A percentile compares a stretch with the other conserved stretches of the same genome.
phyloP scores from a whole-genome alignment of 2,113 vertebrate species.

The Phalacrocorax carbo region DNA sequence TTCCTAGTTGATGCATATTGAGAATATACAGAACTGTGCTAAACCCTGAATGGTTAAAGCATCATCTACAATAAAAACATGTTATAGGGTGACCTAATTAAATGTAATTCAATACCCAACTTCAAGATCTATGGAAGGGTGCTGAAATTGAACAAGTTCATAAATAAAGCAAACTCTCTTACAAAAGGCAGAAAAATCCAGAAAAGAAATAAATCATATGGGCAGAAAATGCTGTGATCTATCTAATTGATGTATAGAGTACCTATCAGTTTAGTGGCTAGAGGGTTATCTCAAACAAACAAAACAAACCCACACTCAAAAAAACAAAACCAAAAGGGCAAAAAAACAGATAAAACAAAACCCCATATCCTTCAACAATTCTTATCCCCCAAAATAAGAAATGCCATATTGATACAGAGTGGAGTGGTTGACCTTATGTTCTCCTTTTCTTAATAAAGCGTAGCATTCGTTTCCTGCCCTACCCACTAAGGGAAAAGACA shows the following conservation, averaged over 20 bases:
- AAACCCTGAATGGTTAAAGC: not conserved
- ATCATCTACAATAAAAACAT: not conserved
- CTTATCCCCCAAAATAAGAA: not conserved
- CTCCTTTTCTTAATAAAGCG: not conserved
- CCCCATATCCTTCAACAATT: not conserved
- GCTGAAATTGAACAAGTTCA: not conserved
- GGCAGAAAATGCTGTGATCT: not conserved
- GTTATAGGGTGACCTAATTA: not conserved
- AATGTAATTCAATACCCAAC: not conserved
- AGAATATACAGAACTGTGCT: not conserved
- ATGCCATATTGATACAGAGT: not conserved
- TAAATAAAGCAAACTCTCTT: not conserved
- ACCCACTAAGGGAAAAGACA: not conserved
- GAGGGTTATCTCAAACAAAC: not conserved
- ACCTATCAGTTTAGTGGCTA: not conserved
- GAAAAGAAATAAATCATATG: not conserved
- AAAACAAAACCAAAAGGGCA: not conserved
- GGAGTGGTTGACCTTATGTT: not conserved
- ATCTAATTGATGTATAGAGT: not conserved
- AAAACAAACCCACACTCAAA: too few relatives aligned
- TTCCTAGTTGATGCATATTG: not conserved
- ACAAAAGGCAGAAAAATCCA: not conserved
- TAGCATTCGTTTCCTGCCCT: not conserved
- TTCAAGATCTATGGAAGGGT: not conserved
- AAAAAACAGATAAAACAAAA: not conserved